These are phyloP conservation scores for Drosophila pruinosa DNA, from an alignment of 1,140 invertebrate species.

Conservation along the genomic window DNA sequence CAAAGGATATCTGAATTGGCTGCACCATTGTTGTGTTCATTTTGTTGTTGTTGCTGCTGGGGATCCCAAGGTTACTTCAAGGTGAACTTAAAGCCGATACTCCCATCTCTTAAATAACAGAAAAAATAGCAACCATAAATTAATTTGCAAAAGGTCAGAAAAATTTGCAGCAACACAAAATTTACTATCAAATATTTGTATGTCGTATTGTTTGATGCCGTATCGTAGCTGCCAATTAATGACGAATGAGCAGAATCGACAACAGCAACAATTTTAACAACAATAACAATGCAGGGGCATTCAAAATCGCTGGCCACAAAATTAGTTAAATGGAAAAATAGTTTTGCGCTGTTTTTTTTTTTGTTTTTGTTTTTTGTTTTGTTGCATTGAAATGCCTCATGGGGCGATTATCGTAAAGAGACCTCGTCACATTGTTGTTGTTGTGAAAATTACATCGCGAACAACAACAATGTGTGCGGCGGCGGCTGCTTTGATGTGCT, in stretches of 20 bases:
- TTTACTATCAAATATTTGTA: constrained; percentile 31
- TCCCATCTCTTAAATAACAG: neutral
- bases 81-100: constrained; percentile 61
- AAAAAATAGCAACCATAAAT: constrained; percentile 3
- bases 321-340: constrained; percentile 81
- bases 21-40: constrained; percentile 12
- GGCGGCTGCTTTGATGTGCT: constrained; percentile 62
- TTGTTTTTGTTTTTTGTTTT: constrained; percentile 42
- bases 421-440: constrained; percentile 67
- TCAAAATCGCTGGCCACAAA: constrained; percentile 60
- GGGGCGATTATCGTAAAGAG: constrained; percentile 69
- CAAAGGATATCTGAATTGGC: constrained; percentile 52
- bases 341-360: constrained; percentile 64
- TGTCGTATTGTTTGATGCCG: constrained; percentile 11
- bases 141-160: constrained; percentile 40
- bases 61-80: constrained; percentile 59
- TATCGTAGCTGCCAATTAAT: constrained; percentile 64
- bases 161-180: constrained; percentile 29
- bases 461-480: constrained; percentile 18
- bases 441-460: constrained; percentile 54
- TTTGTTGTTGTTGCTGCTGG: constrained; percentile 10
- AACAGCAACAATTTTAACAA: constrained; percentile 38
- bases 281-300: constrained; percentile 50
- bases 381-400: constrained; percentile 69
- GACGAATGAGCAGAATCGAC: constrained; percentile 41